phyloP scores from a whole-genome alignment of 1,140 invertebrate genomes.

The Camponotus floridanus region DNA sequence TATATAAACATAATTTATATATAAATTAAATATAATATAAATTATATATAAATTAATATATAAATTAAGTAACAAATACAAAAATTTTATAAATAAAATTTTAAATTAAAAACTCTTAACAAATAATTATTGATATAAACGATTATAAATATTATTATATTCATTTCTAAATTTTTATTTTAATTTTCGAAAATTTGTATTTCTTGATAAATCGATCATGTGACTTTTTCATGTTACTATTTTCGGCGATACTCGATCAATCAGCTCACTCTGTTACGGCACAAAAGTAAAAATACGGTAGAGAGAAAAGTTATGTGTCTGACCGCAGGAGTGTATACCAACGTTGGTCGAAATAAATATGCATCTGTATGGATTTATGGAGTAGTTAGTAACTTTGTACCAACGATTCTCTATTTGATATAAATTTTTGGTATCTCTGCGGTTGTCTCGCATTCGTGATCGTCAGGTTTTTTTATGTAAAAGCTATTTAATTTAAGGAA shows the following conservation, averaged over 20 bases:
- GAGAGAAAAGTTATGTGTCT: constrained; percentile 41
- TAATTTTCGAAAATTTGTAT: background rate
- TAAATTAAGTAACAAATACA: too few relatives aligned
- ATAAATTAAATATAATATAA: too few relatives aligned
- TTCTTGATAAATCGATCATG: background rate
- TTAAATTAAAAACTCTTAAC: too few relatives aligned
- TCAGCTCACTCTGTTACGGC: constrained; percentile 1
- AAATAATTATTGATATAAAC: too few relatives aligned
- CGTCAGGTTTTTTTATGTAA: background rate
- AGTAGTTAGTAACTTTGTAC: background rate
- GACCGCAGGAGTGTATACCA: background rate
- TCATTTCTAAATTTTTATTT: too few relatives aligned
- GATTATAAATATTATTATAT: too few relatives aligned
- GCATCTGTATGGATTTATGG: background rate
- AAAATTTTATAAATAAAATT: too few relatives aligned
- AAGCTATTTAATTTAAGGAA: background rate
- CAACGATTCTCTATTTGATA: background rate
- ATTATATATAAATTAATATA: too few relatives aligned
- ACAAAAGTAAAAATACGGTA: constrained; percentile 9
- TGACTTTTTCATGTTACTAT: constrained; percentile 22
- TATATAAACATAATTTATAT: too few relatives aligned
- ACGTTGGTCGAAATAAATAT: background rate
- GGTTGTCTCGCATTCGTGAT: background rate
- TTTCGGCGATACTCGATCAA: constrained; percentile 48
- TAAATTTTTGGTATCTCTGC: background rate